These are phyloP conservation scores for Philereme vetulata DNA, from an alignment of 2,888 invertebrate genomes.

Conservation along the genomic window DNA sequence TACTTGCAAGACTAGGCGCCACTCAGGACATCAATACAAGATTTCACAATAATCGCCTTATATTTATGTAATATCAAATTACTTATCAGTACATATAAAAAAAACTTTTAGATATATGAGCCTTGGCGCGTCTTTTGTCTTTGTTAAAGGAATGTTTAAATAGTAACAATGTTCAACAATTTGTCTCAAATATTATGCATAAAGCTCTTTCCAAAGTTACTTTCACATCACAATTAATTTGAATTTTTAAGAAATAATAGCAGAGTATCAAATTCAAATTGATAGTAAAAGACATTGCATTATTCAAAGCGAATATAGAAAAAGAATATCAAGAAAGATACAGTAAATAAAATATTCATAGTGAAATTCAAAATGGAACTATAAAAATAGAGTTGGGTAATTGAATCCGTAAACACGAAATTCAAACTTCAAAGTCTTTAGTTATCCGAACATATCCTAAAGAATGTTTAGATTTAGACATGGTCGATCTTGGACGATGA, in stretches of 20 bases:
- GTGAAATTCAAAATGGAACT: conserved; percentile 31
- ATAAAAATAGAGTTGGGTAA: conserved; percentile 25
- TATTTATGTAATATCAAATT: conserved; percentile 56
- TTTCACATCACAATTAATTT: conserved; percentile 12
- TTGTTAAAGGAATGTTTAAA: conserved; percentile 51
- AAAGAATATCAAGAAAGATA: conserved; percentile 9
- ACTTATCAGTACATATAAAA: conserved; percentile 41
- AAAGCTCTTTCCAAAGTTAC: conserved; percentile 12
- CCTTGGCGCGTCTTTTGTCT: conserved; percentile 57
- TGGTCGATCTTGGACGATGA: conserved; percentile 63
- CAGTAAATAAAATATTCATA: conserved; percentile 16
- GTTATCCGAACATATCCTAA: conserved; percentile 17
- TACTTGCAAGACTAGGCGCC: conserved; percentile 67
- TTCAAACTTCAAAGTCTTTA: conserved; percentile 3
- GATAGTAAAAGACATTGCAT: not conserved
- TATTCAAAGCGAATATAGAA: not conserved
- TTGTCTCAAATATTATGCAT: conserved; percentile 27
- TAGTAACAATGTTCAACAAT: conserved; percentile 27
- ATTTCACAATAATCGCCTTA: conserved; percentile 44
- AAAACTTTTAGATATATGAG: conserved; percentile 49
- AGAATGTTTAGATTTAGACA: conserved; percentile 57
- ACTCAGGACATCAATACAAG: conserved; percentile 57
- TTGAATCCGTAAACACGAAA: conserved; percentile 15
- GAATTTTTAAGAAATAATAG: conserved; percentile 2
- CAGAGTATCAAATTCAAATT: not conserved